Percentiles rank a stretch among this genome's conserved stretches.
phyloP scores from a whole-genome alignment of 1,140 invertebrate genomes.

The Drosophila littoralis region DNA sequence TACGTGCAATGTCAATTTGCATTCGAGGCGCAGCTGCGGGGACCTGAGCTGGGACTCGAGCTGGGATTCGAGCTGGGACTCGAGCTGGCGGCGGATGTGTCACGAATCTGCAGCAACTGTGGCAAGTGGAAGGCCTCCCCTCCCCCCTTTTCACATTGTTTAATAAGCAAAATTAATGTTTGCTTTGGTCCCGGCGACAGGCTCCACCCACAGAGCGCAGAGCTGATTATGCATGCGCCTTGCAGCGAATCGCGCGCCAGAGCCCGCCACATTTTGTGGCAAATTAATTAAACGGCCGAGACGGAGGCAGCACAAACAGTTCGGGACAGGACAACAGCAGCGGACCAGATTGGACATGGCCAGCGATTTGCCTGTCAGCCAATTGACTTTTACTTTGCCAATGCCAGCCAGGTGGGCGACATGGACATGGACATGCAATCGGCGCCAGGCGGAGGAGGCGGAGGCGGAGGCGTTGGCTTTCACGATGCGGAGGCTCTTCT shows the following conservation, averaged over 20 bases:
- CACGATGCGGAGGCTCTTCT: slow-evolving; percentile 58
- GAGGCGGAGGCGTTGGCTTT: slow-evolving; percentile 71
- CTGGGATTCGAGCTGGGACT: slow-evolving; percentile 45
- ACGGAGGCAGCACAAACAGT: too few species aligned
- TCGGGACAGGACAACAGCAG: slow-evolving; percentile 35
- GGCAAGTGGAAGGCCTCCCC: neutral
- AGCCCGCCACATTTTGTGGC: slow-evolving; percentile 66
- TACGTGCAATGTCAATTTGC: slow-evolving; percentile 65
- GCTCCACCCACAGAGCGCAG: slow-evolving; percentile 2
- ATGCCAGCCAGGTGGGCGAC: slow-evolving; percentile 27
- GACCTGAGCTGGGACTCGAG: slow-evolving; percentile 27
- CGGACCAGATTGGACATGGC: slow-evolving; percentile 20
- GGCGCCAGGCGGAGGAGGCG: neutral
- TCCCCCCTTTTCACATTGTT: slow-evolving; percentile 26
- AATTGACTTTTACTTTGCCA: slow-evolving; percentile 75
- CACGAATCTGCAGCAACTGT: slow-evolving; percentile 30
- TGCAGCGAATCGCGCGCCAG: slow-evolving; percentile 23
- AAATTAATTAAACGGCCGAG: slow-evolving; percentile 72
- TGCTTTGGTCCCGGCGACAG: slow-evolving; percentile 25
- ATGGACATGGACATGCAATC: slow-evolving; percentile 8
- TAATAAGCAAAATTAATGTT: slow-evolving; percentile 50
- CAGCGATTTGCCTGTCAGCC: slow-evolving; percentile 66
- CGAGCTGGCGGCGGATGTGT: slow-evolving; percentile 58
- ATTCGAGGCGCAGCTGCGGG: slow-evolving; percentile 40
- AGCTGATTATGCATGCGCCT: slow-evolving; percentile 50